Conservation (phyloP, 1,140 invertebrate species). For the Temnothorax curvispinosus region DNA sequence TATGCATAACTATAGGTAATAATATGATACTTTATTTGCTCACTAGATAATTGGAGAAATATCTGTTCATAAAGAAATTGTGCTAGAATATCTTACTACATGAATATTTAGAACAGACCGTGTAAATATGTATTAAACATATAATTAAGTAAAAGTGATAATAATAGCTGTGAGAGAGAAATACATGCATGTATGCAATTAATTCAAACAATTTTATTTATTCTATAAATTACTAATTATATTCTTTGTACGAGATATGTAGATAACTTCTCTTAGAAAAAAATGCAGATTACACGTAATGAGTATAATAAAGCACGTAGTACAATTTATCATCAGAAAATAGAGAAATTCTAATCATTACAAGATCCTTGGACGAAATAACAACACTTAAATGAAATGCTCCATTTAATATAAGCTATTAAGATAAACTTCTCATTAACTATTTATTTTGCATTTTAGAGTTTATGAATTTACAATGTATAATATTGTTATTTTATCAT, state of each 20-base stretch:
- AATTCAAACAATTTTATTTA: not conserved
- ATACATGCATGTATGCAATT: not conserved
- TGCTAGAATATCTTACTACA: not conserved
- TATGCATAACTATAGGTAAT: not conserved
- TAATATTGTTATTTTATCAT: not conserved
- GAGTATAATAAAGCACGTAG: constrained; percentile 32
- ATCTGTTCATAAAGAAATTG: not conserved
- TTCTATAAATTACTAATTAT: not conserved
- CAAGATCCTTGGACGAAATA: not conserved
- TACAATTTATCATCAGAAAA: constrained; percentile 27
- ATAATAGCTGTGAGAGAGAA: not conserved
- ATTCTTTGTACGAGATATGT: not conserved
- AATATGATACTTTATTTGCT: not conserved
- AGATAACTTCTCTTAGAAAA: constrained; percentile 20
- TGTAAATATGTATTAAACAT: not conserved
- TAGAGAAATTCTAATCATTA: constrained; percentile 46
- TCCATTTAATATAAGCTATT: constrained; percentile 17
- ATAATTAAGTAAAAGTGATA: constrained; percentile 23
- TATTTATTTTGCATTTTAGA: not conserved
- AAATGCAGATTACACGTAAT: not conserved
- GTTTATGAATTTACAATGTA: not conserved
- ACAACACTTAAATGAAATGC: constrained; percentile 20
- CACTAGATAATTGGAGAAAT: not conserved
- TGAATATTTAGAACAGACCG: not conserved
- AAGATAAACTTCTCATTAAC: constrained; percentile 2